Evolutionary conservation across 2,797 vertebrate species (phyloP).

Genomic region (Rhinophrynus dorsalis): DNA sequence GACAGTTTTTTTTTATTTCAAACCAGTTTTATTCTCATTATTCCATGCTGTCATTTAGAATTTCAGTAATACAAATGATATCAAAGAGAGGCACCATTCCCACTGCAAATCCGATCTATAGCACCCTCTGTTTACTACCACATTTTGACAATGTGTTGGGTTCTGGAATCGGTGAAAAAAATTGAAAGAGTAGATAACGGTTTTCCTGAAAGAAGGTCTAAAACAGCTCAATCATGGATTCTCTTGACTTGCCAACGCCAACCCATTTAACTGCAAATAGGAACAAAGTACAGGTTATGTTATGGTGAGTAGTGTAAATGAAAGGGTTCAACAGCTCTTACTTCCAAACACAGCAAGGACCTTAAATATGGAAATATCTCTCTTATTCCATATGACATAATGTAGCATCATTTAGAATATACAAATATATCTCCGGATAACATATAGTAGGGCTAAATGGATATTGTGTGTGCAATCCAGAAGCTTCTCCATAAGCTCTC

Average conservation of each 20-base stretch:
- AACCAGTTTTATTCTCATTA: slow-evolving; percentile 19
- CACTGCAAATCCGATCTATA: slow-evolving; percentile 4
- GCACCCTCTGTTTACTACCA: not conserved
- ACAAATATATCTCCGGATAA: too few relatives aligned
- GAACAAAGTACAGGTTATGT: slow-evolving; percentile 22
- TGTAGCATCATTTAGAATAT: too few relatives aligned
- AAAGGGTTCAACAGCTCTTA: too few relatives aligned
- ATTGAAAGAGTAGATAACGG: not conserved
- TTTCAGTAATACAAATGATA: not conserved
- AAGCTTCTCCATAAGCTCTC: too few relatives aligned
- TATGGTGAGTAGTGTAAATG: too few relatives aligned
- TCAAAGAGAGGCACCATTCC: not conserved
- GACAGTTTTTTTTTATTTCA: slow-evolving; percentile 15
- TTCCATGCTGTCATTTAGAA: not conserved
- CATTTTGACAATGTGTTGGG: not conserved
- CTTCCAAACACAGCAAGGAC: too few relatives aligned
- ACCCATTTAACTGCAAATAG: slow-evolving; percentile 91
- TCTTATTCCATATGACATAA: too few relatives aligned
- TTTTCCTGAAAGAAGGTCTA: too few relatives aligned
- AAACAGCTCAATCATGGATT: slow-evolving; percentile 98
- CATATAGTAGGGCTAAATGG: too few relatives aligned
- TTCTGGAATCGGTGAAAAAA: not conserved
- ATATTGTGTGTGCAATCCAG: too few relatives aligned
- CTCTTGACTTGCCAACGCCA: slow-evolving; percentile 95
- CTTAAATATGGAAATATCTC: too few relatives aligned